A percentile compares a stretch with the other conserved stretches of the same genome.
These are phyloP conservation scores for Mastomys natalensis DNA, from an alignment of 2,113 vertebrate genomes.

Conservation along the genomic window DNA sequence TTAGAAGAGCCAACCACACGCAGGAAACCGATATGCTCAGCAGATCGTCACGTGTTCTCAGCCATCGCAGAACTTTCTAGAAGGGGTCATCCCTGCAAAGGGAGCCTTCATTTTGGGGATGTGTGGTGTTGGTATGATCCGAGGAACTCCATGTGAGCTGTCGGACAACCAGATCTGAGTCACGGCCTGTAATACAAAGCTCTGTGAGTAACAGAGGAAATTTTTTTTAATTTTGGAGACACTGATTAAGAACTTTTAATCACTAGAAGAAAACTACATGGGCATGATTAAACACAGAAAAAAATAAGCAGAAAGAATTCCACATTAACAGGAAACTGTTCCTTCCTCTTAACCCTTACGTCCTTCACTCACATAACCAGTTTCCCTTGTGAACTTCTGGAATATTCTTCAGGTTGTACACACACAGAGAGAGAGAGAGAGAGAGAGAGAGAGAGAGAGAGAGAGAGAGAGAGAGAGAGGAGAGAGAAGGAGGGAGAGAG, in stretches of 20 bases:
- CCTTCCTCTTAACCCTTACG: background rate
- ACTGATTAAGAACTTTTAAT: background rate
- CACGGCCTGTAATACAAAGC: background rate
- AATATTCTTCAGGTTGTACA: background rate
- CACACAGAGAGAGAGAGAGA: too few species aligned
- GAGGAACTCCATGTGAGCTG: background rate
- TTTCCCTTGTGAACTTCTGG: background rate
- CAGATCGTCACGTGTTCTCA: background rate
- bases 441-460: too few species aligned
- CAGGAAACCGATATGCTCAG: background rate
- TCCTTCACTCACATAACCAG: background rate
- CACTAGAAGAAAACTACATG: background rate
- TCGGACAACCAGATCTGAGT: background rate
- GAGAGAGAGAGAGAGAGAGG: too few species aligned
- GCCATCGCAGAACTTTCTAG: background rate
- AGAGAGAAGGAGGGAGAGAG: too few species aligned
- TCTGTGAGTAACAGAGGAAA: background rate
- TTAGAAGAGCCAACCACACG: background rate
- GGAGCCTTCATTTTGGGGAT: background rate
- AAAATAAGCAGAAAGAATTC: background rate
- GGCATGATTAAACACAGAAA: background rate
- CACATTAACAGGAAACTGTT: background rate
- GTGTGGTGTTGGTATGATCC: background rate
- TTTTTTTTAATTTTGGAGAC: background rate
- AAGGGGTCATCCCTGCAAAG: background rate